Base-by-base conservation (phyloP, 2,113 vertebrate genomes). In the Conger conger region DNA sequence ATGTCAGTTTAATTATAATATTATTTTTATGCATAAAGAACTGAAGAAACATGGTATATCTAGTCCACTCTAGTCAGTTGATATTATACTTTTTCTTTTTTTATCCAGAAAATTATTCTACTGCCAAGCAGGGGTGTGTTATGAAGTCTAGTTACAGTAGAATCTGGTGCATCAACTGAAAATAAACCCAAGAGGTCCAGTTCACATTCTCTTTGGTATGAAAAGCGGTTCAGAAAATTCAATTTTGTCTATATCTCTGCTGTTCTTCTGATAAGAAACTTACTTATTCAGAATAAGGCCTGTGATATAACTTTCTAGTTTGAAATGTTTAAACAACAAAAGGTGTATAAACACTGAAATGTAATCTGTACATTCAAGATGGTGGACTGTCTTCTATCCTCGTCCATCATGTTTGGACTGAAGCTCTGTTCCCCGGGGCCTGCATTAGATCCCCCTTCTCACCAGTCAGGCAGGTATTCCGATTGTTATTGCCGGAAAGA, bases 361-460 rank as follows among this genome's bases (percentile, higher is more conserved):
- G 68, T 73, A 9, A 73, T 73, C 68, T 73, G n/a, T 0, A 33
- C 27, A 33, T n/a, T 33, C 68, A 27, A n/a, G 60, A 27, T 4
- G 33, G n/a, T 30, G 68, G 68, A 73, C 57, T 27, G 57, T 68
- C 36, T 78, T 76, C 83, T 35, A 30, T 50, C 81, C 33, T 84
- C 35, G 30, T 37, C 50, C 76, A 79, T 60, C 23, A 18, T 16
- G 33, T 53, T 35, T 57, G 35, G 77, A 30, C 15, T 27, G 35
- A 84, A 38, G 33, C 35, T 60, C 36, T 53, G 36, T 35, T 50
- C 53, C 76, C 76, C 15, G 20, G 54, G 76, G 45, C 20, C 50
- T 45, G 36, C 76, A 11, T 8, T 37, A 36, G 53, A 35, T 35
- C 42, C 50, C n/a, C 11, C 3, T 37, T 45, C 36, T 20, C 35